Evolutionary conservation across 2,797 vertebrate genomes (phyloP).

Genomic region (Artibeus lituratus): DNA sequence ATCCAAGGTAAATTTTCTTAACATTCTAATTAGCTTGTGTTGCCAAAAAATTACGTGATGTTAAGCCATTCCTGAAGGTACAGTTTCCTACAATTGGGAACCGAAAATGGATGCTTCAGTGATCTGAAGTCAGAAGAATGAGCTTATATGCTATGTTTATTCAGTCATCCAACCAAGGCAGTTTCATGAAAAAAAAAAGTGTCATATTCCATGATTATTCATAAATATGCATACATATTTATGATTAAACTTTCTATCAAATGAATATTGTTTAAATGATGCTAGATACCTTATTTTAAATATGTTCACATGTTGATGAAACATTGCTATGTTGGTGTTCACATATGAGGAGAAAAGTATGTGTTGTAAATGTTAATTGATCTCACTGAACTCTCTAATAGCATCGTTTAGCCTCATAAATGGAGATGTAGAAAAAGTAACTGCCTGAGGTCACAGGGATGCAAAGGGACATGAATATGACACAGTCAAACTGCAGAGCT

Average conservation of each 20-base stretch:
- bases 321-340: background rate
- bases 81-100: fast-evolving
- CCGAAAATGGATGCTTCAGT: background rate
- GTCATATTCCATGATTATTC: background rate
- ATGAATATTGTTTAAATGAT: background rate
- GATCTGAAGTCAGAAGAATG: background rate
- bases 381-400: background rate
- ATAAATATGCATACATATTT: background rate
- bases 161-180: background rate
- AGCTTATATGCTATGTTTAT: background rate
- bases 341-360: background rate
- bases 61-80: background rate
- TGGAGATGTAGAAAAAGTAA: background rate
- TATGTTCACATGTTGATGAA: background rate
- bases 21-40: background rate
- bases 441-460: background rate
- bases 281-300: background rate
- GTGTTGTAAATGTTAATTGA: background rate
- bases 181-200: background rate
- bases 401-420: background rate
- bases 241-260: background rate
- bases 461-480: background rate
- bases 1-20: background rate
- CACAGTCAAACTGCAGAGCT: background rate
- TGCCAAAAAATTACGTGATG: background rate